Evolutionary conservation across 92 coral and sea anemone genomes (phyloP), one percentile per base, ranked within the genome.

Genomic region (Meandrina meandrites): DNA sequence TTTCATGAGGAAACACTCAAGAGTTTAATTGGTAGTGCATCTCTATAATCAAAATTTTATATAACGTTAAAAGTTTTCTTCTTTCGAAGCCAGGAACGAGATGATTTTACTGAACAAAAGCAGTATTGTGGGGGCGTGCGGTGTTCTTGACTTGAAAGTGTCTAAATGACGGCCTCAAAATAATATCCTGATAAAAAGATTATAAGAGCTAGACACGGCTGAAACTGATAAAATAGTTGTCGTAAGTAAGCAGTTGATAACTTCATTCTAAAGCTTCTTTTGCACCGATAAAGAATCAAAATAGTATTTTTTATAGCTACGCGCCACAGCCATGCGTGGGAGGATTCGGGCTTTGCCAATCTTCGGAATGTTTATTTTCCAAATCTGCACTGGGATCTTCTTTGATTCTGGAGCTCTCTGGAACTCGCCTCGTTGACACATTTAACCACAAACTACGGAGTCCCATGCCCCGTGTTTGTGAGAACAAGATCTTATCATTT

Each of bases 401-500:
- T 68, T 22, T 54, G 21, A 31, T 57, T 34, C 48, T 35, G 51
- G 24, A 40, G 13, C 37, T 19, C 79, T 69, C 70, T 17, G 68
- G 31, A 62, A 62, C 32, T 68, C 31, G 50, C 30, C 81, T 76
- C 30, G 56, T 24, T 85, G 78, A 76, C 36, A 56, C 76, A 40
- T 60, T 27, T 10, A 42, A 76, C 88, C 57, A 28, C 82, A 37
- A 40, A 60, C 48, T 27, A 10, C 31, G 17, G 17, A 45, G 60
- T 57, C 37, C 30, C 75, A 81, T 64, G 22, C 57, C 31, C 47
- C 48, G 28, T 76, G 82, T 66, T 76, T 85, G 73, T 58, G 62
- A 76, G 88, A 76, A 85, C 81, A 85, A 85, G 81, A 85, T 85
- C 74, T 51, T 74, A 84, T 84, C 80, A 42, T 27, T 30, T 75